Evolutionary conservation across 2,113 vertebrate genomes (phyloP).

Genomic region (Todiramphus chloris): DNA sequence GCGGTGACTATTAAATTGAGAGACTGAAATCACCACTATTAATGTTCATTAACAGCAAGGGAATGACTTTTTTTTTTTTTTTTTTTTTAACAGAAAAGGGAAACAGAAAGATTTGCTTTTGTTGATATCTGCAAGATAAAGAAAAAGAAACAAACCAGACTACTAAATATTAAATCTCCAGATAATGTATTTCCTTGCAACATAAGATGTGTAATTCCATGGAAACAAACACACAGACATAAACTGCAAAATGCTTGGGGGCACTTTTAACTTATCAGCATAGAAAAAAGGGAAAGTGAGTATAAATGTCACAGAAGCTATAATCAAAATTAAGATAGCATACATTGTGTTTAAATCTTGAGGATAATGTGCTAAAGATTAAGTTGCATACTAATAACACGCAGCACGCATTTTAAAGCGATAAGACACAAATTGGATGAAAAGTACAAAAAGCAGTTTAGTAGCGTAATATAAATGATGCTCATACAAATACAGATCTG

Average conservation of each 20-base stretch:
- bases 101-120: not conserved
- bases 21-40: constrained; percentile 5
- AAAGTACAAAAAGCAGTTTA: not conserved
- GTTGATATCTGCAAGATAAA: constrained; percentile 9
- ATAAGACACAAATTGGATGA: not conserved
- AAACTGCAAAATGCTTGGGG: constrained; percentile 28
- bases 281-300: constrained; percentile 11
- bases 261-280: constrained; percentile 13
- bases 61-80: not conserved
- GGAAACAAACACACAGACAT: constrained; percentile 2
- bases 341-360: constrained; percentile 32
- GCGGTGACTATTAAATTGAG: constrained; percentile 15
- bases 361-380: constrained; percentile 16
- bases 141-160: not conserved
- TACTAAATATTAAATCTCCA: not conserved
- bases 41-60: constrained; percentile 11
- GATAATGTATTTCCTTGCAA: not conserved
- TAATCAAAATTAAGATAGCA: constrained; percentile 41
- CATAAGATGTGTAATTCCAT: constrained; percentile 2
- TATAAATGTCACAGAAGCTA: constrained; percentile 49
- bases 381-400: constrained; percentile 2
- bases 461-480: not conserved
- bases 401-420: not conserved
- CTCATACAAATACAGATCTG: not conserved
- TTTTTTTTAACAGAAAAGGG: not conserved